Conservation (phyloP, 2,888 invertebrate species). For the Acanthosoma haemorrhoidale region DNA sequence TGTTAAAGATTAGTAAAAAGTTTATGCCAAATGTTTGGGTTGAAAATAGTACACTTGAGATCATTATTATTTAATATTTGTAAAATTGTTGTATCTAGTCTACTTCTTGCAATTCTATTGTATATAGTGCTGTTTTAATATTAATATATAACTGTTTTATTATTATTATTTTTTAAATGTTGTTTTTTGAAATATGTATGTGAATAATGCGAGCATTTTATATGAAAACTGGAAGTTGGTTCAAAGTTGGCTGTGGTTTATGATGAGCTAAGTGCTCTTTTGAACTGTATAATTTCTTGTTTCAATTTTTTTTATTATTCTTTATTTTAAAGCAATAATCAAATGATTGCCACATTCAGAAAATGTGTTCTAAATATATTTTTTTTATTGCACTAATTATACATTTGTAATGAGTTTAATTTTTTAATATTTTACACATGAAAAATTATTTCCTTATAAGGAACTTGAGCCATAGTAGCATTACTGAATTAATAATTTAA, state of each 20-base stretch:
- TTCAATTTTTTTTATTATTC: slow-evolving; percentile 9
- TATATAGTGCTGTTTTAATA: slow-evolving; percentile 25
- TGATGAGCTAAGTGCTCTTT: slow-evolving; percentile 5
- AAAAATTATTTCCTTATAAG: not conserved
- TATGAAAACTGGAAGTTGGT: slow-evolving; percentile 23
- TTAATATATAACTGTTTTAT: slow-evolving; percentile 23
- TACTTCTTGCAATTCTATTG: slow-evolving; percentile 23
- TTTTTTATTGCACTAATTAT: slow-evolving; percentile 24
- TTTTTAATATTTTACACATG: not conserved
- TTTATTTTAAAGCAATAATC: slow-evolving; percentile 26
- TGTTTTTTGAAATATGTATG: slow-evolving; percentile 15
- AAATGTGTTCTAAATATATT: slow-evolving; percentile 16
- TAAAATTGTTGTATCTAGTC: slow-evolving; percentile 30
- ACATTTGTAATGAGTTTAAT: slow-evolving; percentile 6
- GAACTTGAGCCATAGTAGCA: slow-evolving; percentile 19
- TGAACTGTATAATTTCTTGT: slow-evolving; percentile 19
- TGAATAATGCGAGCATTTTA: slow-evolving; percentile 26
- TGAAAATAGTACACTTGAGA: not conserved
- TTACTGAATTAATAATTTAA: not conserved
- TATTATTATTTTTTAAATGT: slow-evolving; percentile 18
- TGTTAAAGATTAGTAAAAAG: not conserved
- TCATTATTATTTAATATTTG: not conserved
- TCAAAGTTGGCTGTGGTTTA: slow-evolving; percentile 27
- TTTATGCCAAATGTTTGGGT: slow-evolving; percentile 18
- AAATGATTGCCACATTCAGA: slow-evolving; percentile 28